Base-by-base conservation (phyloP, 2,888 invertebrate genomes). In the Synergus japonicus region DNA sequence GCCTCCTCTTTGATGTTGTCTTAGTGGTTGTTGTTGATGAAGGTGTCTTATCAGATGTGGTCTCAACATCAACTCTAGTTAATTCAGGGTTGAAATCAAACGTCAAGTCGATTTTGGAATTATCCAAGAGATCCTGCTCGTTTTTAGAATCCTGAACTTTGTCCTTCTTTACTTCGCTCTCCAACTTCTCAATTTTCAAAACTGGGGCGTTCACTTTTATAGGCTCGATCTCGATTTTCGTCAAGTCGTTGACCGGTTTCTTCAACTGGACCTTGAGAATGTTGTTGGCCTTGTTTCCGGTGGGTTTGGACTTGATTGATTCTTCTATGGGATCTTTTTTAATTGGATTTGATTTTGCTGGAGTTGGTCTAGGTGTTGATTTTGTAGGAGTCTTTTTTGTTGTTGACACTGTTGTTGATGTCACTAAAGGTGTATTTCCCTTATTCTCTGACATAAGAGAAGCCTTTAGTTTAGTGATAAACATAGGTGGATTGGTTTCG, bases 401-500 rank as follows among this genome's bases (percentile, higher is more conserved):
- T 58, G 81, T 83, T 4, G 79, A 78, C 1, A 78, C 73, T 0
- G 82, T 83, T 4, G 82, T 58, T 5, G 83, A 64, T 22, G 91
- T 88, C 37, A 86, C 86, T 65, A 90, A 89, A 22, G 88, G 85
- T 15, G 94, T 93, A 83, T 93, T 93, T 84, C 94, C 94, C 82
- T 93, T 93, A 0, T 93, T 93, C 85, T 93, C 94, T 46, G 94
- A 93, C 9, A 94, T 86, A 41, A 95, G 93, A 0, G 95, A 94
- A 8, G 95, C 94, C 87, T 95, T 95, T 18, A 95, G 92, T 92
- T 95, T 95, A 4, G 94, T 94, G 60, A 93, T 80, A 73, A 92
- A 91, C 73, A 88, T 84, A 0, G 92, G 89, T 46, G 86, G 88
- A 5, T 91, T 89, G 0, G 86, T 88, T 15, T 22, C 79, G 0